These are phyloP conservation scores for Anneissia japonica DNA, from an alignment of 35 echinoderm and acorn worm genomes.

Conservation along the genomic window DNA sequence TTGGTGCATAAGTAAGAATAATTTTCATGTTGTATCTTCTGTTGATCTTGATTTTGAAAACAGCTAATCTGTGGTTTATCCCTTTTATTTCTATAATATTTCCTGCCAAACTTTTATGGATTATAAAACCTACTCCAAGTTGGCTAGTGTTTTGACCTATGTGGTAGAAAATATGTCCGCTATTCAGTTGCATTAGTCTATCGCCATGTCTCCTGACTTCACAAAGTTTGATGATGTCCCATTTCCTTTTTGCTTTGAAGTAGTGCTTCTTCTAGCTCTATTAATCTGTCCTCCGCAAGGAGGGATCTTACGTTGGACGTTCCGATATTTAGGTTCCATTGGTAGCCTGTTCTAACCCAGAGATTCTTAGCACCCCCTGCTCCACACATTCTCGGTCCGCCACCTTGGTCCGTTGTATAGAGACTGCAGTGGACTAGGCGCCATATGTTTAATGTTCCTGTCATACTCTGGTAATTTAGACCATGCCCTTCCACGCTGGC, in stretches of 20 bases:
- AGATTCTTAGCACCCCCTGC: slow-evolving; percentile 34
- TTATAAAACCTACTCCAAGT: not conserved
- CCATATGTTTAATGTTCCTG: slow-evolving; percentile 6
- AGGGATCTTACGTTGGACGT: slow-evolving; percentile 36
- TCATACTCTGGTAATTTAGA: slow-evolving; percentile 17
- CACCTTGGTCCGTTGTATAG: slow-evolving; percentile 20
- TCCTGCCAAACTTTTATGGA: not conserved
- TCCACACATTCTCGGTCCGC: slow-evolving; percentile 18
- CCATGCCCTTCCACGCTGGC: slow-evolving; percentile 23
- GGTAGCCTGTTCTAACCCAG: slow-evolving; percentile 25
- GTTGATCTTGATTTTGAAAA: slow-evolving; percentile 21
- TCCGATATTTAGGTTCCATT: slow-evolving; percentile 11
- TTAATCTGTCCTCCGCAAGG: slow-evolving; percentile 27
- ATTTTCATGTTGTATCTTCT: not conserved
- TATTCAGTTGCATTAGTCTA: not conserved
- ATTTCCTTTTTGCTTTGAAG: not conserved
- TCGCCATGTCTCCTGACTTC: slow-evolving; percentile 36
- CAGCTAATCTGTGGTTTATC: slow-evolving; percentile 15
- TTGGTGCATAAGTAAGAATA: not conserved
- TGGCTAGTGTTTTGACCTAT: not conserved
- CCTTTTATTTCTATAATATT: slow-evolving; percentile 33
- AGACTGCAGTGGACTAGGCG: slow-evolving; percentile 31
- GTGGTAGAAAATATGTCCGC: slow-evolving; percentile 37
- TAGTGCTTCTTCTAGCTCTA: slow-evolving; percentile 5
- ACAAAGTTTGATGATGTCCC: slow-evolving; percentile 32